Evolutionary conservation across 2,113 vertebrate species (phyloP).

Genomic region (Centropus bengalensis): DNA sequence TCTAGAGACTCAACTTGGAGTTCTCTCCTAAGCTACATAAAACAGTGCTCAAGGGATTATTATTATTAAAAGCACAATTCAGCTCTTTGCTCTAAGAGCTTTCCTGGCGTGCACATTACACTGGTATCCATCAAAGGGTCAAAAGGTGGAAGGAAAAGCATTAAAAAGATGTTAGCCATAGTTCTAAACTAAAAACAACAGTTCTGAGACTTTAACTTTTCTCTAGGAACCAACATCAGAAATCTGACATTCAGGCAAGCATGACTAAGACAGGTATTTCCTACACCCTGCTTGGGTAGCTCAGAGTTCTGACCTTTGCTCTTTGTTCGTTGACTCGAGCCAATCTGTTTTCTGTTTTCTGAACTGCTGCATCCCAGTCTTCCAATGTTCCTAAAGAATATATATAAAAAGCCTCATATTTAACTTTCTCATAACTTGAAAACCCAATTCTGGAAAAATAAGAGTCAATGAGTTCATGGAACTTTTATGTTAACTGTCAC

Average conservation of each 20-base stretch:
- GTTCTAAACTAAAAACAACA: not conserved
- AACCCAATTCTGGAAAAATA: not conserved
- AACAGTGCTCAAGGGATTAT: not conserved
- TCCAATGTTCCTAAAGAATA: slow-evolving; percentile 85
- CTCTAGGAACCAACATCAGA: not conserved
- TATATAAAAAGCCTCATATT: not conserved
- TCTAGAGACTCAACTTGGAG: not conserved
- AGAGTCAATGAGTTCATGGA: not conserved
- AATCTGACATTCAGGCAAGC: not conserved
- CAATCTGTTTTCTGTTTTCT: slow-evolving; percentile 89
- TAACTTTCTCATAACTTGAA: not conserved
- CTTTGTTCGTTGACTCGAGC: slow-evolving; percentile 91
- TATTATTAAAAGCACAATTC: not conserved
- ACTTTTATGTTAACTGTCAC: not conserved
- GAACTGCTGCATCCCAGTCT: slow-evolving; percentile 93
- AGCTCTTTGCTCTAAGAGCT: not conserved
- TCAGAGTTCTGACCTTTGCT: slow-evolving; percentile 80
- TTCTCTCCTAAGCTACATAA: not conserved
- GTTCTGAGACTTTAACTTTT: not conserved
- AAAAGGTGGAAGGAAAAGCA: not conserved
- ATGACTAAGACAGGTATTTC: not conserved
- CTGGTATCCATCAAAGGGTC: not conserved
- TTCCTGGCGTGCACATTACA: not conserved
- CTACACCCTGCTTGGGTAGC: not conserved
- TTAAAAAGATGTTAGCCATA: not conserved